These are phyloP conservation scores for Hirtodrosophila alboralis DNA, from an alignment of 2,888 invertebrate genomes.

Conservation along the genomic window DNA sequence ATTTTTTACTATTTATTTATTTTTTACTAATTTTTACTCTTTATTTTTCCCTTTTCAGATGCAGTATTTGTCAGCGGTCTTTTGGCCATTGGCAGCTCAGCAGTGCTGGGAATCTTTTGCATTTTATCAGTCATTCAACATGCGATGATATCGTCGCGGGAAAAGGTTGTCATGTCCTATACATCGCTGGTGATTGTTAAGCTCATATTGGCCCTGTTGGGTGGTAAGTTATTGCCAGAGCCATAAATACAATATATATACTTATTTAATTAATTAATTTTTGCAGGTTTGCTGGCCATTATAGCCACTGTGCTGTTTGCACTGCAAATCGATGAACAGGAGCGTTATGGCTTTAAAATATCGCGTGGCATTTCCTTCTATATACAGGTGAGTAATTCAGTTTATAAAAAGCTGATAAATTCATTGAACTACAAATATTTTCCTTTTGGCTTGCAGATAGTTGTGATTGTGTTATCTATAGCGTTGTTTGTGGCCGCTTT, in stretches of 20 bases:
- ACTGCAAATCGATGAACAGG: conserved; percentile 92
- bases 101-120: conserved; percentile 90
- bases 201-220: conserved; percentile 90
- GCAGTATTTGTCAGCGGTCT: conserved; percentile 93
- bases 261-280: conserved; percentile 2
- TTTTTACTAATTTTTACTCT: no score
- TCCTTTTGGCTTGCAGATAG: conserved; percentile 87
- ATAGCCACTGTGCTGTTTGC: conserved; percentile 93
- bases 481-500: conserved; percentile 90
- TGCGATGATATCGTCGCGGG: conserved; percentile 94
- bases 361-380: conserved; percentile 93
- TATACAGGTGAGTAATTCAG: conserved; percentile 88
- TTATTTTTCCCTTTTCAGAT: conserved; percentile 85
- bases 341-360: conserved; percentile 89
- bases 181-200: conserved; percentile 91
- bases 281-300: conserved; percentile 90
- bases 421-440: not conserved
- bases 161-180: conserved; percentile 91
- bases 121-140: conserved; percentile 92
- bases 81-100: conserved; percentile 90
- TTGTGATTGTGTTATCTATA: conserved; percentile 90
- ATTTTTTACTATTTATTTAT: no score
- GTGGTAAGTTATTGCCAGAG: conserved; percentile 86
- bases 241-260: not conserved
- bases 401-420: not conserved